Base-by-base conservation (phyloP, 2,113 vertebrate genomes). In the Sturnus vulgaris region DNA sequence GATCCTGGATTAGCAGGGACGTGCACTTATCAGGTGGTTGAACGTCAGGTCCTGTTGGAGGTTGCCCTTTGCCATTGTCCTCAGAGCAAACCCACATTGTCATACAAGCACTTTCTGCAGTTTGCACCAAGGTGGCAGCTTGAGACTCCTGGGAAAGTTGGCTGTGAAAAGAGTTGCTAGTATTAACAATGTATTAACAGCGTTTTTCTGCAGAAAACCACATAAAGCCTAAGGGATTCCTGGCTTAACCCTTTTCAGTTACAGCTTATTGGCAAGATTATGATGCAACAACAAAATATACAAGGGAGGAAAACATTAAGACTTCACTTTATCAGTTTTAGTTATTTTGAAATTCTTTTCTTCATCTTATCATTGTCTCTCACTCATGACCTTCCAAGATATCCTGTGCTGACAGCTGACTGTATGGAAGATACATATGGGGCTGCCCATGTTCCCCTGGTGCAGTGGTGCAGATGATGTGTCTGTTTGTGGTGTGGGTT, bases 21-120 rank as follows among this genome's bases (percentile, higher is more conserved):
- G 18, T 5, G 0, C 1, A 11, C 13, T 73, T 44, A 12, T 56
- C 13, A 9, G n/a, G 33, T 4, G 4, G 16, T 5, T 60, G 33
- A 42, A 75, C 79, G 47, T 33, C 33, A 47, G 30, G 11, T 35
- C 15, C n/a, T 49, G 8, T 20, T 75, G 60, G 39, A 72, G 44
- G 17, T 13, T 52, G 28, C 13, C 40, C 35, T 83, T 90, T 61
- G 25, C 37, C 0, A 0, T 12, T 69, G 18, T 71, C 23, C n/a
- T 71, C 24, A 20, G 28, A 68, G 52, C 53, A 57, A n/a, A 31
- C 61, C 35, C 31, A 6, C 0, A 1, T 27, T 72, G 55, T 40
- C 2, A 1, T 28, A 44, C 35, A 64, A 75, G 33, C 21, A 6
- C 4, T 73, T 22, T 37, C 39, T 85, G 42, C 17, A 25, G 27